phyloP scores from a whole-genome alignment of 2,888 invertebrate species.

The Entomobrya proxima region DNA sequence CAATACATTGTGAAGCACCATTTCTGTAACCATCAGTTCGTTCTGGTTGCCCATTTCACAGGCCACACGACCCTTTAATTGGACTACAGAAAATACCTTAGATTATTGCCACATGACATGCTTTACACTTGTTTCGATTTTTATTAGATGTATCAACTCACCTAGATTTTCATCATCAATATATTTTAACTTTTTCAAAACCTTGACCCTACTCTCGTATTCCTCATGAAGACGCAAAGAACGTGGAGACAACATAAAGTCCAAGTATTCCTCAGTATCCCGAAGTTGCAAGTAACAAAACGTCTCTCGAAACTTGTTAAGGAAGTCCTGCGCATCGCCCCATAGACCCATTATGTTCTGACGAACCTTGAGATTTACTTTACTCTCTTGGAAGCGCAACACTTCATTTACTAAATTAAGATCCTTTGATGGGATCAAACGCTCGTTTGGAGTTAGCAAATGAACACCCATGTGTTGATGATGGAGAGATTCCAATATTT shows the following conservation, averaged over 20 bases:
- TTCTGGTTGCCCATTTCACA: conserved; percentile 90
- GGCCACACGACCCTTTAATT: conserved; percentile 90
- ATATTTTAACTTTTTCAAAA: conserved; percentile 86
- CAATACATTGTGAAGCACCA: conserved; percentile 90
- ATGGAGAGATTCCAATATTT: conserved; percentile 11
- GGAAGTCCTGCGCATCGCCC: neutral
- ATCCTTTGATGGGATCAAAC: conserved; percentile 37
- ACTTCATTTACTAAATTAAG: conserved; percentile 53
- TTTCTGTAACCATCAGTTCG: conserved; percentile 94
- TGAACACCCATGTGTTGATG: neutral
- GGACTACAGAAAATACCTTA: conserved; percentile 79
- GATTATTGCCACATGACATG: neutral
- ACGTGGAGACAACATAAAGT: conserved; percentile 88
- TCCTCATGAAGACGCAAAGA: conserved; percentile 92
- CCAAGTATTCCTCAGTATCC: conserved; percentile 84
- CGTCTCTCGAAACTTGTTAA: conserved; percentile 82
- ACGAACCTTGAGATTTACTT: conserved; percentile 10
- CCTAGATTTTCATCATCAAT: conserved; percentile 85
- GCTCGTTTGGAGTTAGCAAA: conserved; percentile 25
- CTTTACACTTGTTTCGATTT: neutral
- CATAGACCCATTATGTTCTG: neutral
- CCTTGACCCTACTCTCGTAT: conserved; percentile 87
- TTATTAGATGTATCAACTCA: conserved; percentile 75
- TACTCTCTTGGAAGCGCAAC: conserved; percentile 36
- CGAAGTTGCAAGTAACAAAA: conserved; percentile 79